These are phyloP conservation scores for Aphelenchoides bicaudatus DNA, from an alignment of 2,888 invertebrate species.

Conservation along the genomic window DNA sequence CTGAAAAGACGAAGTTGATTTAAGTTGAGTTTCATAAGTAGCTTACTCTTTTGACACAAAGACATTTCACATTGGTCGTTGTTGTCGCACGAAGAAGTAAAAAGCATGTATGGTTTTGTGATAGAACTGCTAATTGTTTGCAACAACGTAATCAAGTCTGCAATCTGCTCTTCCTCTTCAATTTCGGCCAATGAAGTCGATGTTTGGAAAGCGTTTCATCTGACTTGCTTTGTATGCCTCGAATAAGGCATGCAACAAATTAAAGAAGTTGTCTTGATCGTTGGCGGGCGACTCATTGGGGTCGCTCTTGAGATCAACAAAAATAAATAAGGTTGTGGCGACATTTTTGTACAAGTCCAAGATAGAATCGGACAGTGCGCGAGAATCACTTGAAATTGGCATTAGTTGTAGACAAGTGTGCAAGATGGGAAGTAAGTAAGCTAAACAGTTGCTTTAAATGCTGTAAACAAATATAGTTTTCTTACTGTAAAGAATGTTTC, in stretches of 20 bases:
- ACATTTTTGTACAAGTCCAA: constrained; percentile 43
- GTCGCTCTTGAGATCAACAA: constrained; percentile 34
- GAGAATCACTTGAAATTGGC: constrained; percentile 33
- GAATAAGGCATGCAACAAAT: constrained; percentile 71
- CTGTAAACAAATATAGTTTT: background rate
- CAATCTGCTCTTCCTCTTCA: constrained; percentile 31
- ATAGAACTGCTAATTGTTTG: constrained; percentile 29
- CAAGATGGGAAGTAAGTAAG: constrained; percentile 42
- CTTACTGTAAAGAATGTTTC: constrained; percentile 65
- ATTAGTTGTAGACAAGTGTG: constrained; percentile 38
- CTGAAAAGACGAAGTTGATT: constrained; percentile 25
- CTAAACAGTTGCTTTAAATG: constrained; percentile 34
- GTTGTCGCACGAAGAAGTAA: background rate
- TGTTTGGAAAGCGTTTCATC: constrained; percentile 48
- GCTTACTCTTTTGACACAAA: constrained; percentile 24
- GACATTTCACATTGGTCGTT: constrained; percentile 1
- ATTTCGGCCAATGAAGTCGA: constrained; percentile 6
- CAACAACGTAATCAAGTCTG: constrained; percentile 25
- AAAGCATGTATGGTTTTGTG: constrained; percentile 33
- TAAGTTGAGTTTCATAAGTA: constrained; percentile 21
- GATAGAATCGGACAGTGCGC: constrained; percentile 44
- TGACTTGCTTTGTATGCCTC: constrained; percentile 68
- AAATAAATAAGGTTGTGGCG: constrained; percentile 43
- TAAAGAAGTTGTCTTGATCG: constrained; percentile 66
- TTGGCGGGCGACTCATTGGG: too few species aligned